These are phyloP conservation scores for Cranoglanis bouderius DNA, from an alignment of 2,113 vertebrate species.

Conservation along the genomic window DNA sequence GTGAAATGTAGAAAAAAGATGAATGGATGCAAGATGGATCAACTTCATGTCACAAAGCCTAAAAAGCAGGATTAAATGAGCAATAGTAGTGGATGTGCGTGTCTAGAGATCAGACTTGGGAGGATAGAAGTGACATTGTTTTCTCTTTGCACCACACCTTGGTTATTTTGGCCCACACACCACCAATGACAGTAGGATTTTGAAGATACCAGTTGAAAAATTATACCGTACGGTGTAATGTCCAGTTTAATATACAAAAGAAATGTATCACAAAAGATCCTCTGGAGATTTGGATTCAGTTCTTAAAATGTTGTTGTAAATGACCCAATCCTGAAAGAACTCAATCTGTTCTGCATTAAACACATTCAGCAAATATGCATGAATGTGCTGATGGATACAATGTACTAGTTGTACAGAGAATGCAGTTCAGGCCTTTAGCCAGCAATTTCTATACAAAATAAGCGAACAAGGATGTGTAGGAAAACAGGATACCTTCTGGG, in stretches of 20 bases:
- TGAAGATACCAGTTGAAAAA: not conserved
- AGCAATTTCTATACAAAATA: conserved; percentile 5
- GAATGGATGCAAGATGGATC: not conserved
- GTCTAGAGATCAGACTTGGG: not conserved
- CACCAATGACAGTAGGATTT: not conserved
- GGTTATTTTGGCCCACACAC: not conserved
- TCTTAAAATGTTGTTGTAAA: conserved; percentile 5
- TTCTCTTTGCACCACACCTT: conserved; percentile 15
- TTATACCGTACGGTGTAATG: not conserved
- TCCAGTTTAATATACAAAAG: not conserved
- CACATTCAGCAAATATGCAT: not conserved
- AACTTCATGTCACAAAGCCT: not conserved
- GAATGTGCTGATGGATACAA: conserved; percentile 8
- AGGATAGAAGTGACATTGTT: not conserved
- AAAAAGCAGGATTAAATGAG: not conserved
- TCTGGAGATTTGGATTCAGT: not conserved
- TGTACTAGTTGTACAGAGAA: not conserved
- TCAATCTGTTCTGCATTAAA: conserved; percentile 4
- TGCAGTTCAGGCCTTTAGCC: not conserved
- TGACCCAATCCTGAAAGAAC: not conserved
- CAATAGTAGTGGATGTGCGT: not conserved
- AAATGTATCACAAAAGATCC: not conserved
- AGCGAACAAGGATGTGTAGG: not conserved
- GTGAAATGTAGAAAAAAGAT: not conserved
- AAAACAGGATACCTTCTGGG: conserved; percentile 5